Evolutionary conservation across 2,888 invertebrate species (phyloP).

Genomic region (Isoperla grammatica): DNA sequence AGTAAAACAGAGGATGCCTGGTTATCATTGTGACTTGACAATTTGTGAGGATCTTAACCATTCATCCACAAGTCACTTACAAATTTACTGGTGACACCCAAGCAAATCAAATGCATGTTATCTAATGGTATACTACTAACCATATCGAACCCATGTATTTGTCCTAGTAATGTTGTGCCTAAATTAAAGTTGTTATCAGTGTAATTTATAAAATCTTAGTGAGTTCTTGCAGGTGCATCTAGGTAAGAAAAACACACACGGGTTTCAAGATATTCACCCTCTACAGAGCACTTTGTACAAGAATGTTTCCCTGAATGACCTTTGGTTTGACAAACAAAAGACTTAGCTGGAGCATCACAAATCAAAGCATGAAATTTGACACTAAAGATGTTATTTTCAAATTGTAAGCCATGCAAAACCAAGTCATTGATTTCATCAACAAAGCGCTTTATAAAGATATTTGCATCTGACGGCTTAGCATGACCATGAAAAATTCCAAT

Average conservation of each 20-base stretch:
- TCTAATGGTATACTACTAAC: constrained; percentile 23
- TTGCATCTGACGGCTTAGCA: not conserved
- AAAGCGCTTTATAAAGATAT: constrained; percentile 15
- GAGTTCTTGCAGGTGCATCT: constrained; percentile 18
- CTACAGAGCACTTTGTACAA: constrained; percentile 24
- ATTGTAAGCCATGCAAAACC: constrained; percentile 5
- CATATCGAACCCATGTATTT: constrained; percentile 21
- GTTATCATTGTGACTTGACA: constrained; percentile 11
- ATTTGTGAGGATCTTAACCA: constrained; percentile 21
- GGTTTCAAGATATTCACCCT: constrained; percentile 16
- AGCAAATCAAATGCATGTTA: constrained; percentile 28
- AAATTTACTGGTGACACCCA: constrained; percentile 25
- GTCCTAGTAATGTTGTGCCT: constrained; percentile 19
- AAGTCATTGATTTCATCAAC: constrained; percentile 18
- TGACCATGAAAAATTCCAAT: not conserved
- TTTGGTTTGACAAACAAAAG: constrained; percentile 22
- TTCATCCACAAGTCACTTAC: constrained; percentile 24
- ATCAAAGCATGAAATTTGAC: constrained; percentile 15
- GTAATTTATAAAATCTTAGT: constrained; percentile 23
- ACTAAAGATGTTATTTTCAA: not conserved
- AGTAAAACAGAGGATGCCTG: constrained; percentile 1
- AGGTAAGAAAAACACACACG: constrained; percentile 24
- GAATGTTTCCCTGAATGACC: constrained; percentile 22
- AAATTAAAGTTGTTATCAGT: constrained; percentile 19
- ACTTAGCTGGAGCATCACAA: constrained; percentile 27